Evolutionary conservation across 2,888 invertebrate species (phyloP).

Genomic region (Chaetogeoica ovagalla): DNA sequence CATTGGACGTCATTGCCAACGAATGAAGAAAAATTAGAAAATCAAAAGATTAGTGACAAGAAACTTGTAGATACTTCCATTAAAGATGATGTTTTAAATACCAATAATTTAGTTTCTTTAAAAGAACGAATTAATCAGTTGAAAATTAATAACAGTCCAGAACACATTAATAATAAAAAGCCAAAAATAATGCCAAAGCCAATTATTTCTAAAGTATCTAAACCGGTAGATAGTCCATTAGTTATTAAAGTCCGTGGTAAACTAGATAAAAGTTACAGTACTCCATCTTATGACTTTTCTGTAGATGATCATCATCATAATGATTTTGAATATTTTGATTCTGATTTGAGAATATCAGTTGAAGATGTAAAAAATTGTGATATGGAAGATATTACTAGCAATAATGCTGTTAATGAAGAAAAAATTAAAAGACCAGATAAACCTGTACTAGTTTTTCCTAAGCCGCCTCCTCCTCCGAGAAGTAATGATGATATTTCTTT

Average conservation of each 20-base stretch:
- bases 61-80: slow-evolving; percentile 59
- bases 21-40: slow-evolving; percentile 53
- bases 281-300: slow-evolving; percentile 73
- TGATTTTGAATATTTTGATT: slow-evolving; percentile 47
- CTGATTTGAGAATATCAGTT: slow-evolving; percentile 24
- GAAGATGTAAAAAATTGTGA: slow-evolving; percentile 35
- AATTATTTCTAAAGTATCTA: slow-evolving; percentile 48
- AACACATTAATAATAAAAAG: slow-evolving; percentile 53
- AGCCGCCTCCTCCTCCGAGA: slow-evolving; percentile 37
- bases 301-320: slow-evolving; percentile 39
- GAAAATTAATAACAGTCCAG: slow-evolving; percentile 54
- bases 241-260: slow-evolving; percentile 61
- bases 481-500: slow-evolving; percentile 26
- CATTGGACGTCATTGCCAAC: slow-evolving; percentile 47
- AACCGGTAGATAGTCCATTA: slow-evolving; percentile 29
- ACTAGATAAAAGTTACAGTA: slow-evolving; percentile 79
- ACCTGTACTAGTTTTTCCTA: slow-evolving; percentile 36
- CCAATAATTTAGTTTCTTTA: slow-evolving; percentile 56
- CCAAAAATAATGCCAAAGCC: slow-evolving; percentile 56
- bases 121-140: slow-evolving; percentile 57
- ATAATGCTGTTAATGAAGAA: neutral
- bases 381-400: slow-evolving; percentile 12
- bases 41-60: slow-evolving; percentile 53
- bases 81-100: slow-evolving; percentile 54
- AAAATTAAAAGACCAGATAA: slow-evolving; percentile 44